phyloP scores from a whole-genome alignment of 2,888 invertebrate species.

The Leistus spinibarbis region DNA sequence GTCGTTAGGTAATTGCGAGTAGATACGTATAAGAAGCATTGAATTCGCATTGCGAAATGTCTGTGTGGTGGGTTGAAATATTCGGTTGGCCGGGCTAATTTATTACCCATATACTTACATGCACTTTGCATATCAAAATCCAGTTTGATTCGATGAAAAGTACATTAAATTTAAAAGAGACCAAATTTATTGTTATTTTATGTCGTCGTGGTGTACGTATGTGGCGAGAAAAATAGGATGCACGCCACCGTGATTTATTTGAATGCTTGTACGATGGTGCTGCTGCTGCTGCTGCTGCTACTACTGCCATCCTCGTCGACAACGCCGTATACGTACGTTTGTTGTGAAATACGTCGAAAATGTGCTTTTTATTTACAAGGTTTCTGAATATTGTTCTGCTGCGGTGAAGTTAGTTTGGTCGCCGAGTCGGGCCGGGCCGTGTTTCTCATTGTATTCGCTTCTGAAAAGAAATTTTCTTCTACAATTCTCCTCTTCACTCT shows the following conservation, averaged over 20 bases:
- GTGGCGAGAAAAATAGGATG: slow-evolving; percentile 33
- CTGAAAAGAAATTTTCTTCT: slow-evolving; percentile 26
- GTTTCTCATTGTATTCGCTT: slow-evolving; percentile 19
- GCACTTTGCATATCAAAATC: slow-evolving; percentile 40
- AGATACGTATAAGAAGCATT: not conserved
- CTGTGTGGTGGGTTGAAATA: slow-evolving; percentile 14
- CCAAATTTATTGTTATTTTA: slow-evolving; percentile 40
- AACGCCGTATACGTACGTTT: slow-evolving; percentile 24
- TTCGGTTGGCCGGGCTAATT: slow-evolving; percentile 33
- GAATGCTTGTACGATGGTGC: slow-evolving; percentile 24
- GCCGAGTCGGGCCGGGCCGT: slow-evolving; percentile 7
- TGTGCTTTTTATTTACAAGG: slow-evolving; percentile 33
- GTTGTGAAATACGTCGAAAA: slow-evolving; percentile 33
- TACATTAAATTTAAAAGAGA: slow-evolving; percentile 39
- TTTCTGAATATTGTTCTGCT: slow-evolving; percentile 32
- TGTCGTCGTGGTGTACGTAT: slow-evolving; percentile 16
- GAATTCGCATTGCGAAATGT: not conserved
- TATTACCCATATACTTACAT: slow-evolving; percentile 39
- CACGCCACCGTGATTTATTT: slow-evolving; percentile 35
- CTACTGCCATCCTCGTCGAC: slow-evolving; percentile 18
- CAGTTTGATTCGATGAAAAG: slow-evolving; percentile 40
- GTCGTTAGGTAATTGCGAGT: not conserved
- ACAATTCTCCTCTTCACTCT: not conserved
- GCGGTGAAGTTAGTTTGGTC: slow-evolving; percentile 13
- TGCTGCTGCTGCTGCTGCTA: too few species aligned